These are phyloP conservation scores for Heteropelma amictum DNA, from an alignment of 2,888 invertebrate genomes.

Conservation along the genomic window DNA sequence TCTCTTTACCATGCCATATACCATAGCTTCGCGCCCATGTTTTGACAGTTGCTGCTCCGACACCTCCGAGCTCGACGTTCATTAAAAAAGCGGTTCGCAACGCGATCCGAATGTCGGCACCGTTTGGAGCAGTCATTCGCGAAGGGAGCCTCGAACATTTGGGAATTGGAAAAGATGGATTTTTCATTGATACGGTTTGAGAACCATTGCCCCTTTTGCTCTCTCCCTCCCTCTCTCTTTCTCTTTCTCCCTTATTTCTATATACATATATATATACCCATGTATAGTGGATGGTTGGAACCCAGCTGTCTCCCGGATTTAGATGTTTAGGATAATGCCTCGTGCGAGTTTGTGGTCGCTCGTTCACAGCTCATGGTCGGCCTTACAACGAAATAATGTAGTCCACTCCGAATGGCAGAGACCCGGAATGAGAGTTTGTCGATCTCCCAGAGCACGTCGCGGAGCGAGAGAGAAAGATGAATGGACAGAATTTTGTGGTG, in stretches of 20 bases:
- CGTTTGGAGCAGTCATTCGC: not conserved
- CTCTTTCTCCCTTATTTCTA: not conserved
- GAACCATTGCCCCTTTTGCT: slow-evolving; percentile 11
- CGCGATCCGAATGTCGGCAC: not conserved
- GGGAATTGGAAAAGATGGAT: not conserved
- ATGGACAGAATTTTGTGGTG: slow-evolving; percentile 22
- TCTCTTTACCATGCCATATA: not conserved
- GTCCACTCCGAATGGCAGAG: slow-evolving; percentile 74
- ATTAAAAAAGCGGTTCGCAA: slow-evolving; percentile 77
- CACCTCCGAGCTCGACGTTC: slow-evolving; percentile 75
- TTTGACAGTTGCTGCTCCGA: slow-evolving; percentile 78
- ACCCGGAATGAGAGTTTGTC: slow-evolving; percentile 64
- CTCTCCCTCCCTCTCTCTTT: not conserved
- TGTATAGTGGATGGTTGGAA: slow-evolving; percentile 47
- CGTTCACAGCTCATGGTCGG: slow-evolving; percentile 57
- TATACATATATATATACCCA: too few relatives aligned
- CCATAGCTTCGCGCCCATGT: slow-evolving; percentile 68
- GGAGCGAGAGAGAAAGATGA: slow-evolving; percentile 18
- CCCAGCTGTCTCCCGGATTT: slow-evolving; percentile 77
- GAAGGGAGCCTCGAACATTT: not conserved
- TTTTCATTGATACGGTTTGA: slow-evolving; percentile 10
- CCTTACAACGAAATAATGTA: slow-evolving; percentile 76
- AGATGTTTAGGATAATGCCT: slow-evolving; percentile 78
- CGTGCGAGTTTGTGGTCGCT: slow-evolving; percentile 62
- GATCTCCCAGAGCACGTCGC: slow-evolving; percentile 32